Evolutionary conservation across 2,888 invertebrate species (phyloP).

Genomic region (Acrobasis repandana): DNA sequence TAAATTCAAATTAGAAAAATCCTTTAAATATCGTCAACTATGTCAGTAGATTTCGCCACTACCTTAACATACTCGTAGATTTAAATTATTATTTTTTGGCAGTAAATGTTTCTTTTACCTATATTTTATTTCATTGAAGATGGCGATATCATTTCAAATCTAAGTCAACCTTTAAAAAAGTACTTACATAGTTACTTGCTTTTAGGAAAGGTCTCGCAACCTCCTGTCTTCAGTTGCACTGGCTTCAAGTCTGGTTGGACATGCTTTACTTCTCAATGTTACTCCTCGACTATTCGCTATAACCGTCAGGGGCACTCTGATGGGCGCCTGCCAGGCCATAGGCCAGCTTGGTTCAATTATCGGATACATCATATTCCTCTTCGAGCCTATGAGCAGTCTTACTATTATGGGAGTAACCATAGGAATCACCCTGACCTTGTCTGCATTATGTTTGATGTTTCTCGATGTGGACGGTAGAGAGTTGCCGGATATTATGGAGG

Average conservation of each 20-base stretch:
- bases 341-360: constrained; percentile 64
- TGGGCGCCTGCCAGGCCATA: constrained; percentile 62
- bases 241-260: constrained; percentile 53
- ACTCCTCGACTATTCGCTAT: constrained; percentile 66
- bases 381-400: constrained; percentile 45
- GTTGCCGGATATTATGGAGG: constrained; percentile 64
- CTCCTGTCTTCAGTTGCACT: constrained; percentile 53
- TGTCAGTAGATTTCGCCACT: too few species aligned
- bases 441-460: constrained; percentile 50
- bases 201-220: constrained; percentile 48
- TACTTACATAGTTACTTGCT: not conserved
- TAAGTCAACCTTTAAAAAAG: too few species aligned
- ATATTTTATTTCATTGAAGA: too few species aligned
- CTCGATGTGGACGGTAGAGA: constrained; percentile 69
- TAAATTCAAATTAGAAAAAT: too few species aligned
- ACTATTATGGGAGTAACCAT: constrained; percentile 45
- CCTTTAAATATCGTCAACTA: too few species aligned
- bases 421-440: constrained; percentile 43
- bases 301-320: constrained; percentile 59
- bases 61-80: too few species aligned
- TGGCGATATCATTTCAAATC: too few species aligned
- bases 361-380: constrained; percentile 54
- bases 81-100: too few species aligned
- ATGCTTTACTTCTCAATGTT: constrained; percentile 58
- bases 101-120: too few species aligned